Evolutionary conservation across 2,888 invertebrate genomes (phyloP).

Genomic region (Scaptomyza polygonia): DNA sequence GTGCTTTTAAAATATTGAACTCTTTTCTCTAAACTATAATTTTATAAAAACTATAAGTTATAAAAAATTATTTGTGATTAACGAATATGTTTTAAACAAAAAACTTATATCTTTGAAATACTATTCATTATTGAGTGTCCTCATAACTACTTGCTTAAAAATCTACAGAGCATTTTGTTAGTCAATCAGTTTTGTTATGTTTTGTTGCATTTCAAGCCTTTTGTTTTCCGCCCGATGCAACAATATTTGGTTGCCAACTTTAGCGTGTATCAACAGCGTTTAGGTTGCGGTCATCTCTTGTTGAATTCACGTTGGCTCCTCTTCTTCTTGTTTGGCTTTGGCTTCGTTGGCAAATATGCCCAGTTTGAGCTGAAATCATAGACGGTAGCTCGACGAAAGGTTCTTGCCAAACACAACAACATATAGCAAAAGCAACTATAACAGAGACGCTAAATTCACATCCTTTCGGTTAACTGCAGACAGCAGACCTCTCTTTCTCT

Average conservation of each 20-base stretch:
- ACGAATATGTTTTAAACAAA: no score
- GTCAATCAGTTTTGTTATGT: conserved; percentile 26
- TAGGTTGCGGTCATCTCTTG: conserved; percentile 59
- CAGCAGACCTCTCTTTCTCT: conserved; percentile 31
- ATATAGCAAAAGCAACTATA: not conserved
- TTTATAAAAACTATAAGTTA: no score
- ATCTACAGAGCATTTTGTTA: conserved; percentile 8
- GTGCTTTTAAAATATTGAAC: no score
- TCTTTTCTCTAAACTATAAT: no score
- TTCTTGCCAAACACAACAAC: conserved; percentile 50
- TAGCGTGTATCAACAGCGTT: conserved; percentile 73
- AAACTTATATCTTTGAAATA: no score
- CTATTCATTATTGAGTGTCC: no score
- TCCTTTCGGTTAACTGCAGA: conserved; percentile 41
- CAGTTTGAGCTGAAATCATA: conserved; percentile 50
- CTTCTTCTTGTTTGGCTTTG: conserved; percentile 45
- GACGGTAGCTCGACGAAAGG: conserved; percentile 46
- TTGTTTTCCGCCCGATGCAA: conserved; percentile 57
- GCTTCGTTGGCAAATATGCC: conserved; percentile 61
- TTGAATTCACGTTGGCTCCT: conserved; percentile 27
- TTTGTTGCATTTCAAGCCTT: conserved; percentile 32
- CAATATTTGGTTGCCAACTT: conserved; percentile 79
- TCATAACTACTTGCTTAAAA: not conserved
- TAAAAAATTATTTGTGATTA: no score
- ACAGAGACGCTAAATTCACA: conserved; percentile 28